phyloP scores from a whole-genome alignment of 2,113 vertebrate species.

The Apistogramma diplotaenia region DNA sequence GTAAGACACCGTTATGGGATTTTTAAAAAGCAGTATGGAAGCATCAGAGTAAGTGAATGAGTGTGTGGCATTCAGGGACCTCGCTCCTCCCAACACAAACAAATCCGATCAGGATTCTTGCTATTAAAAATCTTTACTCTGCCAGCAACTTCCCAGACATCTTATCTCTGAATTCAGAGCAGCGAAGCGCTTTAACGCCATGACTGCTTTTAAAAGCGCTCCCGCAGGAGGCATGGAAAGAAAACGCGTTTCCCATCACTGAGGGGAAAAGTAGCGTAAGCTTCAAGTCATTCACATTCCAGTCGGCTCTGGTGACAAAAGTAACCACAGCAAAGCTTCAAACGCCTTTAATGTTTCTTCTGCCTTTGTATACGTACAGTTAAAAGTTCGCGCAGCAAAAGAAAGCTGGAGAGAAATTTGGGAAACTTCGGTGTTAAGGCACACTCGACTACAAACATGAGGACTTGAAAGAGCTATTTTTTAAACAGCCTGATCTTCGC shows the following conservation, averaged over 20 bases:
- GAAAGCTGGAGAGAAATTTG: background rate
- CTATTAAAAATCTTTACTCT: background rate
- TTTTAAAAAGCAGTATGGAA: background rate
- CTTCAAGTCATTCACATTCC: background rate
- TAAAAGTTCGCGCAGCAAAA: background rate
- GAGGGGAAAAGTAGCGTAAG: background rate
- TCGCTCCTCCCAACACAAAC: background rate
- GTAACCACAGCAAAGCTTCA: too few relatives aligned
- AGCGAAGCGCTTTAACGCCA: too few relatives aligned
- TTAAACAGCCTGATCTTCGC: too few relatives aligned
- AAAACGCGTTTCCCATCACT: background rate
- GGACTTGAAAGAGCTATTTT: background rate
- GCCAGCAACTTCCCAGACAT: background rate
- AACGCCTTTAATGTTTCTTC: too few relatives aligned
- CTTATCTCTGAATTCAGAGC: too few relatives aligned
- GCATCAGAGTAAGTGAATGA: background rate
- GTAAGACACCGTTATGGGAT: background rate
- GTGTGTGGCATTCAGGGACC: background rate
- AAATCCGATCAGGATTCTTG: accelerated
- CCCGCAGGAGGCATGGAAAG: background rate
- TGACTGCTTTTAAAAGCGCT: background rate
- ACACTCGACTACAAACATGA: background rate
- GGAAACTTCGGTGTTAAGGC: background rate
- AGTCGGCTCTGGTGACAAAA: too few relatives aligned
- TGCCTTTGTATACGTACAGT: background rate